Conservation (phyloP, 2,797 vertebrate species). For the Garrulus glandarius region DNA sequence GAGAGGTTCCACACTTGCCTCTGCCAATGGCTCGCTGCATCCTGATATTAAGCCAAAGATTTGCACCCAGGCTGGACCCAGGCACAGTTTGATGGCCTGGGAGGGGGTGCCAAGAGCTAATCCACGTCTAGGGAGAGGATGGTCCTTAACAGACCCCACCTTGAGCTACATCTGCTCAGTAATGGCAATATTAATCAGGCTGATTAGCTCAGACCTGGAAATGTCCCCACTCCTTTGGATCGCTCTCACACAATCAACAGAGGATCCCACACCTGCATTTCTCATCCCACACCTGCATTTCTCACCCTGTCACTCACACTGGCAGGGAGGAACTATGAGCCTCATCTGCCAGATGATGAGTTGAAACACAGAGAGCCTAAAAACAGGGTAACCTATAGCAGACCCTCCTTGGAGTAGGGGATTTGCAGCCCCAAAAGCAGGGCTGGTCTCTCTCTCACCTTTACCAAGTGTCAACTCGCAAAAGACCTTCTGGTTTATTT, state of each 20-base stretch:
- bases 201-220: not conserved
- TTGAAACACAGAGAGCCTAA: not conserved
- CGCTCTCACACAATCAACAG: not conserved
- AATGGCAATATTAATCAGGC: not conserved
- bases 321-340: not conserved
- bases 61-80: not conserved
- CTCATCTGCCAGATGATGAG: not conserved
- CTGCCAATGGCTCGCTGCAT: not conserved
- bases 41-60: not conserved
- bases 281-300: not conserved
- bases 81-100: accelerated
- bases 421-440: not conserved
- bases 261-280: not conserved
- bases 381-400: not conserved
- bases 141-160: not conserved
- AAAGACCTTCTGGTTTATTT: not conserved
- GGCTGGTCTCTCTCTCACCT: not conserved
- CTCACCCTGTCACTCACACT: not conserved
- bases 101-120: not conserved
- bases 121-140: not conserved
- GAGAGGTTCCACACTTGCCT: accelerated
- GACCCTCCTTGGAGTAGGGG: accelerated
- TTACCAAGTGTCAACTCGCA: accelerated
- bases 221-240: not conserved
- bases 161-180: not conserved